Conservation (phyloP, 92 coral and sea anemone species). For the Parazoanthus atlanticus region DNA sequence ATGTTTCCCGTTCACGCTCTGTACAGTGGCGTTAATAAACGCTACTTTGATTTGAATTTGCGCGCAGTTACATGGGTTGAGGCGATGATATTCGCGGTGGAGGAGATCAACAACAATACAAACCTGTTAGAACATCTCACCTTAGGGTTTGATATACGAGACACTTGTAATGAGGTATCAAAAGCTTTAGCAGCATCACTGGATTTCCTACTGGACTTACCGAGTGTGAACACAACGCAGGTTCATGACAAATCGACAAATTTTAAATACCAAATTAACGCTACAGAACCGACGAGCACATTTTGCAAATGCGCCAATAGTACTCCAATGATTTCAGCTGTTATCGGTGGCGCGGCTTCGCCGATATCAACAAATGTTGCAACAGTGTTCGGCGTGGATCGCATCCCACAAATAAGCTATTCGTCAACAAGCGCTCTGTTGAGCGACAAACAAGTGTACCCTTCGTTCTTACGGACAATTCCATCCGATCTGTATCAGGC, state of each 20-base stretch:
- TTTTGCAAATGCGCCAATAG: conserved; percentile 55
- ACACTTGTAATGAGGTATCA: conserved; percentile 84
- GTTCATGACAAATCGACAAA: conserved; percentile 23
- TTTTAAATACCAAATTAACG: background rate
- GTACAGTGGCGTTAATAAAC: conserved; percentile 35
- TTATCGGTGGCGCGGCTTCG: conserved; percentile 95
- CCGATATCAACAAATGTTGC: conserved; percentile 83
- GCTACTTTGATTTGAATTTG: conserved; percentile 63
- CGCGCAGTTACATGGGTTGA: conserved; percentile 92
- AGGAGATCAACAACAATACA: conserved; percentile 69
- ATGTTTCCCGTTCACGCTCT: conserved; percentile 85
- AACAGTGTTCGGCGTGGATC: conserved; percentile 73
- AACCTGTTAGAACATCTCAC: conserved; percentile 55
- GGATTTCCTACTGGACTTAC: conserved; percentile 74
- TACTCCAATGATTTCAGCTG: conserved; percentile 70
- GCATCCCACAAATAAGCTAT: conserved; percentile 94
- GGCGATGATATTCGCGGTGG: conserved; percentile 90
- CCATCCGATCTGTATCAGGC: conserved; percentile 98
- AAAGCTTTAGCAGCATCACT: conserved; percentile 74
- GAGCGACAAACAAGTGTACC: conserved; percentile 76
- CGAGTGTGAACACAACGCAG: conserved; percentile 18
- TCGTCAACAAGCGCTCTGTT: conserved; percentile 92
- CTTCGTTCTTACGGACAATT: conserved; percentile 91
- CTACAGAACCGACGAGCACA: background rate
- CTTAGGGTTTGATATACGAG: conserved; percentile 92